Conservation (phyloP, 2,113 vertebrate genomes). For the Leuciscus idus region DNA sequence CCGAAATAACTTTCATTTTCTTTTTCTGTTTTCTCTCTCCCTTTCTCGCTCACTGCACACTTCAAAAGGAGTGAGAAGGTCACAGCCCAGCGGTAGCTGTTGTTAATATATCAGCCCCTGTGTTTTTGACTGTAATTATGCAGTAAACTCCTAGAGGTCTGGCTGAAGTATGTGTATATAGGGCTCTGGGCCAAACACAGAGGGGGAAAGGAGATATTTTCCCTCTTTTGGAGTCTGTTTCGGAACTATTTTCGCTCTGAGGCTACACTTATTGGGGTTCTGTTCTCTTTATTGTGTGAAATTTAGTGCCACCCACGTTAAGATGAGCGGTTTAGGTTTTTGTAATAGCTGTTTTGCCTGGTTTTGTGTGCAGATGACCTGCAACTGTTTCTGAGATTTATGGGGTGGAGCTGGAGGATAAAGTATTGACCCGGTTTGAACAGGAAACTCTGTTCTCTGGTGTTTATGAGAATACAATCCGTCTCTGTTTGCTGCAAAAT, state of each 20-base stretch:
- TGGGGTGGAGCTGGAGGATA: background rate
- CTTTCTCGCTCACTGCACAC: constrained; percentile 16
- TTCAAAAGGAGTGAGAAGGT: constrained; percentile 43
- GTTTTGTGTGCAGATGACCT: constrained; percentile 28
- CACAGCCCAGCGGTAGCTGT: constrained; percentile 40
- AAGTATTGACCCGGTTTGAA: constrained; percentile 36
- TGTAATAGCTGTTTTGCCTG: constrained; percentile 18
- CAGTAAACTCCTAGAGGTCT: constrained; percentile 38
- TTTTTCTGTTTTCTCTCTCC: constrained; percentile 7
- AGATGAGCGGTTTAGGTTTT: constrained; percentile 14
- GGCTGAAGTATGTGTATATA: constrained; percentile 32
- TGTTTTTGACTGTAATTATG: constrained; percentile 47
- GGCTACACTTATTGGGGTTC: background rate
- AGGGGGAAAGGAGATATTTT: constrained; percentile 8
- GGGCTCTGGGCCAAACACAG: constrained; percentile 34
- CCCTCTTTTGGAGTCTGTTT: background rate
- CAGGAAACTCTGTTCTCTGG: background rate
- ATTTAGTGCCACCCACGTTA: constrained; percentile 32
- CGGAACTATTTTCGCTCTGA: background rate
- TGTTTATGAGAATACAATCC: constrained; percentile 16
- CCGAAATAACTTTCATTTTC: constrained; percentile 16
- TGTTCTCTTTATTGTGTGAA: constrained; percentile 3
- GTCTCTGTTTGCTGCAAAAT: constrained; percentile 15
- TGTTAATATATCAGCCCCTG: constrained; percentile 44
- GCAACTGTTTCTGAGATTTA: constrained; percentile 37